These are phyloP conservation scores for Conopomorpha cramerella DNA, from an alignment of 1,140 invertebrate genomes.

Conservation along the genomic window DNA sequence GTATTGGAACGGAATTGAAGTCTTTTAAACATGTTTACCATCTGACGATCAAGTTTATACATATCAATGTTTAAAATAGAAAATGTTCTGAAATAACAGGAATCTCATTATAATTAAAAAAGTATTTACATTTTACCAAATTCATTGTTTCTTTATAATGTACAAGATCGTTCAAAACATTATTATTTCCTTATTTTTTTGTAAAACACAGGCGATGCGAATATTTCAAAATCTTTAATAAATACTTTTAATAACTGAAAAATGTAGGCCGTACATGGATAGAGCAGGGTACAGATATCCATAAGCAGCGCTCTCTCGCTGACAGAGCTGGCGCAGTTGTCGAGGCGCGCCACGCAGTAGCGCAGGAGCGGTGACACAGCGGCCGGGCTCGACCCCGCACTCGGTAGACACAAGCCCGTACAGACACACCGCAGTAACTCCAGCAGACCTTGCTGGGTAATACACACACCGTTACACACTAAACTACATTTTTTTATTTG, in stretches of 20 bases:
- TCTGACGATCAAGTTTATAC: too few species aligned
- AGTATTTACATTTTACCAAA: not conserved
- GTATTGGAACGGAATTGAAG: too few species aligned
- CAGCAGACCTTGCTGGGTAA: slow-evolving; percentile 43
- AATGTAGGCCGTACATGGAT: slow-evolving; percentile 14
- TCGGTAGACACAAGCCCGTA: too few species aligned
- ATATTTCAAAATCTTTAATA: not conserved
- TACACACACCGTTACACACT: too few species aligned
- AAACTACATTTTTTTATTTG: too few species aligned
- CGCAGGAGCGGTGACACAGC: slow-evolving; percentile 36
- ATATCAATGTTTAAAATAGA: not conserved
- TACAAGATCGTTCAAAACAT: too few species aligned
- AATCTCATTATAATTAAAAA: not conserved
- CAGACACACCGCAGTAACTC: slow-evolving; percentile 35
- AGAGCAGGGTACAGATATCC: slow-evolving; percentile 34
- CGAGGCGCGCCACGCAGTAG: slow-evolving; percentile 36
- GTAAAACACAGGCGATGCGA: not conserved
- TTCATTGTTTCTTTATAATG: slow-evolving; percentile 2
- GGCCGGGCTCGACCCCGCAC: slow-evolving; percentile 32
- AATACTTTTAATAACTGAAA: not conserved
- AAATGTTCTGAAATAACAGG: not conserved
- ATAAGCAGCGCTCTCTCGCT: slow-evolving; percentile 24
- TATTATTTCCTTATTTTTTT: not conserved
- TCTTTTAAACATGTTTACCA: too few species aligned
- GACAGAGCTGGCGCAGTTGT: slow-evolving; percentile 33